Conservation (phyloP, 2,888 invertebrate genomes). For the Drosophila atroscutellata region DNA sequence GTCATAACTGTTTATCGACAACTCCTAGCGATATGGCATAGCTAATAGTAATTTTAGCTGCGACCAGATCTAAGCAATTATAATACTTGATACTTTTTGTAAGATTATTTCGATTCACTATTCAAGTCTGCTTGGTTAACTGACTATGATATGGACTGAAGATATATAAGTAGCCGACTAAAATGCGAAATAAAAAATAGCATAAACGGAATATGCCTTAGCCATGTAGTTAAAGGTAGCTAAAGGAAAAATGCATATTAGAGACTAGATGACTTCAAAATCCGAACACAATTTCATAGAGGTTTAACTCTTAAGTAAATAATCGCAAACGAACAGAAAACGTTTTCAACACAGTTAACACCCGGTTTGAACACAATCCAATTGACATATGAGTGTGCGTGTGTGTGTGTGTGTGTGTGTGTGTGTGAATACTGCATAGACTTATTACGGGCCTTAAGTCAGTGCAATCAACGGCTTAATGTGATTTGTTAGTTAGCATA, state of each 20-base stretch:
- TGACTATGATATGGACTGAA: neutral
- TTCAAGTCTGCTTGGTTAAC: neutral
- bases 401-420: neutral
- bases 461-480: constrained; percentile 56
- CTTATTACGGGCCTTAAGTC: constrained; percentile 31
- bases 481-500: constrained; percentile 57
- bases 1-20: neutral
- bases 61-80: neutral
- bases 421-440: constrained; percentile 5
- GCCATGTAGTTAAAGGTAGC: neutral
- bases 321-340: neutral
- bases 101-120: neutral
- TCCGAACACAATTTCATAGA: neutral
- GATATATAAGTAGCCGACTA: neutral
- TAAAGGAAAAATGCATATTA: neutral
- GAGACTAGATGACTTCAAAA: neutral
- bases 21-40: neutral
- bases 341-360: neutral
- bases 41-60: neutral
- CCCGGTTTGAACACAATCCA: constrained; percentile 1
- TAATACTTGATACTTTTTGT: neutral
- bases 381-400: constrained; percentile 3
- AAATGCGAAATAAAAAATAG: neutral
- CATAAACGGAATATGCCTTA: neutral
- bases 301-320: neutral